Evolutionary conservation across 2,113 vertebrate genomes (phyloP).

Genomic region (Menura novaehollandiae): DNA sequence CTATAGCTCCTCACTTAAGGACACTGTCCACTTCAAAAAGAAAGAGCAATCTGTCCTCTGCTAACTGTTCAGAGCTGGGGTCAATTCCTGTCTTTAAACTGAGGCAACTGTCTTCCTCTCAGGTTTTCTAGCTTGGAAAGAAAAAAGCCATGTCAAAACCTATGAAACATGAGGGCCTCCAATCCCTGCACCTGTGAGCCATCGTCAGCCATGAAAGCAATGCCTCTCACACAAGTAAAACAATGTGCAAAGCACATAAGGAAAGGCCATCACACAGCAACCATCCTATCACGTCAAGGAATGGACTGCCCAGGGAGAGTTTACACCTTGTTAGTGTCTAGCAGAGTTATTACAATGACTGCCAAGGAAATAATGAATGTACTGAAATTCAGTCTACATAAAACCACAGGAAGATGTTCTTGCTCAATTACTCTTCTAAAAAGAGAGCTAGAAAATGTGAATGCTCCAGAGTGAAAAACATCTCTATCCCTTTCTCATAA

Average conservation of each 20-base stretch:
- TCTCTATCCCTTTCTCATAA: not conserved
- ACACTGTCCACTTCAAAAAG: not conserved
- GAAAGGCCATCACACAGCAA: not conserved
- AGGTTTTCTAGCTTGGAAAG: not conserved
- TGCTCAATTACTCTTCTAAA: not conserved
- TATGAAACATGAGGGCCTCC: not conserved
- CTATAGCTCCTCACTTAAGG: not conserved
- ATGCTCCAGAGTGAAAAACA: not conserved
- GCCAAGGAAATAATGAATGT: not conserved
- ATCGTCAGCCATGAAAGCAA: not conserved
- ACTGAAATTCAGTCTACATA: not conserved
- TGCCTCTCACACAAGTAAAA: not conserved
- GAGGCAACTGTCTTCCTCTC: not conserved
- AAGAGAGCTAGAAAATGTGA: not conserved
- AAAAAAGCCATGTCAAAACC: fast-evolving
- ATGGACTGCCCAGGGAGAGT: not conserved
- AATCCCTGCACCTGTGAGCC: not conserved
- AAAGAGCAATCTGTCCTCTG: not conserved
- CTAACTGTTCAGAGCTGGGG: not conserved
- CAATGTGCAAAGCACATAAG: not conserved
- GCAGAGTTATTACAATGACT: not conserved
- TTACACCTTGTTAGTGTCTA: not conserved
- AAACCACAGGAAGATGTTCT: not conserved
- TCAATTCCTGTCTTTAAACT: not conserved
- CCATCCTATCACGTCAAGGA: fast-evolving